Evolutionary conservation across 2,797 vertebrate genomes (phyloP), one percentile per base, ranked within the genome.

Genomic region (Helostoma temminkii): DNA sequence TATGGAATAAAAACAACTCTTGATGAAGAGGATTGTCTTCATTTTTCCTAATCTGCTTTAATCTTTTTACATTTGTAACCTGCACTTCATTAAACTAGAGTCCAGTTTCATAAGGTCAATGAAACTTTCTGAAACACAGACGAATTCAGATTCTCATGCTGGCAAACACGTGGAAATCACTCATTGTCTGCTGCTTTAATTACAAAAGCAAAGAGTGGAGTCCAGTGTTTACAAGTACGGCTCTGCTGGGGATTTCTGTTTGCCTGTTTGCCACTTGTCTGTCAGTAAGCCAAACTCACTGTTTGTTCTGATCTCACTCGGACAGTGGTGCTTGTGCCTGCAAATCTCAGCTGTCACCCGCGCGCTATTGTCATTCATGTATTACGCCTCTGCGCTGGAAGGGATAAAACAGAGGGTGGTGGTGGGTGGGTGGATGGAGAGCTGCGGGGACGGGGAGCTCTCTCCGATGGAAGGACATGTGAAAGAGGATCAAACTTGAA

Each of bases 331-430:
- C 53, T 45, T 46, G 48, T 50, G 60, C 55, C 63, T 71, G 66
- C 56, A 81, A 80, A 85, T 84, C 71, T 81, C 64, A 58, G 60
- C 78, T 74, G 83, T 88, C 87, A 74, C 78, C 80, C 77, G 57
- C 76, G 53, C 14, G 3, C 66, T 57, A 59, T 86, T 88, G 77
- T 70, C 77, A 87, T 87, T 88, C 83, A 87, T 87, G 76, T 75
- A 84, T 86, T 88, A 66, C 66, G 60, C 81, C 80, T 83, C 74
- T 65, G 71, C 47, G 2, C 15, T 11, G n/a, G 66, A 48, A 52
- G 50, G 43, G 71, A 82, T 69, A 53, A 74, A 43, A 19, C 18
- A 9, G n/a, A 74, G 54, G 65, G 15, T 3, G 42, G 15, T 3
- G 42, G 60, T 45, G 69, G 43, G 72, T 22, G 55, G 52, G 37